Base-by-base conservation (phyloP, 64 coral and sea anemone genomes). In the Stylophora pistillata region DNA sequence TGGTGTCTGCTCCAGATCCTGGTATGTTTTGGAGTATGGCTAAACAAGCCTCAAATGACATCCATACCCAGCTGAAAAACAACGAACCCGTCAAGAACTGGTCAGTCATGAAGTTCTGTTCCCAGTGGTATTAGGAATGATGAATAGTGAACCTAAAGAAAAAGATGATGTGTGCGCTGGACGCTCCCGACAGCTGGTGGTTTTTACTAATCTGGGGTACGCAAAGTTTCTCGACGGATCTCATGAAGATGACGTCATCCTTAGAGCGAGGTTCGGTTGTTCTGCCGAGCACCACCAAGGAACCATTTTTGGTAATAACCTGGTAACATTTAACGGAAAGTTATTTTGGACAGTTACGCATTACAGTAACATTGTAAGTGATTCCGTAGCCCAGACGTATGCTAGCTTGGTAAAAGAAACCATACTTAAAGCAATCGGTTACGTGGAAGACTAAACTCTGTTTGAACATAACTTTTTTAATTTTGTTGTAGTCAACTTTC, bases 161-260 rank as follows among this genome's bases (percentile, higher is more conserved):
- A 30, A 75, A 13, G 16, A 53, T 21, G 32, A 75, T 17, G 5
- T 7, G 2, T 60, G 1, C 29, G 73, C 13, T 21, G 9, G 29
- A 5, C 74, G 52, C 15, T n/a, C 11, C 12, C 17, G 32, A 20
- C 72, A 74, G 9, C 72, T 74, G 30, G 33, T 74, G 5, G 74
- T 77, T 20, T 77, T 52, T 41, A 77, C 18, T 18, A 77, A 77
- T 14, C 37, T 56, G 9, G 74, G 74, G 11, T 55, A 77, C 32
- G 47, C 37, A 25, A 77, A 77, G 47, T 77, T 77, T 23, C 74
- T 77, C 2, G 74, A 77, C 26, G 47, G 41, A 77, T 77, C 74
- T 55, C 74, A 41, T 10, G 32, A 77, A 25, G 74, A 55, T 77
- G 37, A 54, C 3, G 47, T 77, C 41, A 77, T 77, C 6, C 74